These are phyloP conservation scores for Hoplias malabaricus DNA, from an alignment of 2,113 vertebrate species.

Conservation along the genomic window DNA sequence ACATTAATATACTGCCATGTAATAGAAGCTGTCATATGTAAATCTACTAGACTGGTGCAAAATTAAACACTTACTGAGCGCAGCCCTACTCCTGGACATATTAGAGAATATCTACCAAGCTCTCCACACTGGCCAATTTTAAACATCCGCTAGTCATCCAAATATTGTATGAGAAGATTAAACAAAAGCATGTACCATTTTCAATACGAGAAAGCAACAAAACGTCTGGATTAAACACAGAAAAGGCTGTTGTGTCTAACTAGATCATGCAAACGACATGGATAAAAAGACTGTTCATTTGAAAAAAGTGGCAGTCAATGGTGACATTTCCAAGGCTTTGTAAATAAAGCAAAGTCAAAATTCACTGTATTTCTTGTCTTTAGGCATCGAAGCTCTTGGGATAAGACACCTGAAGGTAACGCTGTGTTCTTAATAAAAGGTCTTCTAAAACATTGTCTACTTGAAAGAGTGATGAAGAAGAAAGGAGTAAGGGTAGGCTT, in stretches of 20 bases:
- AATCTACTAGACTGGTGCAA: background rate
- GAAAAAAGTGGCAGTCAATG: conserved; percentile 24
- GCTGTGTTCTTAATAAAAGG: background rate
- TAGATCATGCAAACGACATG: background rate
- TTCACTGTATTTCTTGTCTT: background rate
- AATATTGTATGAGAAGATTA: background rate
- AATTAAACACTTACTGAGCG: background rate
- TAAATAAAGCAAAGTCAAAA: background rate
- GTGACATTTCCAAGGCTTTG: background rate
- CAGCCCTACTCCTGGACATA: background rate
- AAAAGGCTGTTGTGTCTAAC: background rate
- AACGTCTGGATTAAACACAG: background rate
- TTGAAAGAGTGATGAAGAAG: background rate
- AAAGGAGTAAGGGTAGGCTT: background rate
- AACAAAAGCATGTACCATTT: background rate
- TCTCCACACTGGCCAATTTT: background rate
- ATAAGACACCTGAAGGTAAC: conserved; percentile 19
- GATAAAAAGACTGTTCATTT: background rate
- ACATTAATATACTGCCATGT: background rate
- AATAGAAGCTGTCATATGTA: background rate
- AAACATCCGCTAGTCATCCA: background rate
- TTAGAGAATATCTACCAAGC: background rate
- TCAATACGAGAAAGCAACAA: background rate
- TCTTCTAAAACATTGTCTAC: conserved; percentile 4
- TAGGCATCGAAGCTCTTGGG: background rate